A percentile compares a stretch with the other conserved stretches of the same genome.
Conservation (phyloP, 2,113 vertebrate genomes). For the Larimichthys crocea region DNA sequence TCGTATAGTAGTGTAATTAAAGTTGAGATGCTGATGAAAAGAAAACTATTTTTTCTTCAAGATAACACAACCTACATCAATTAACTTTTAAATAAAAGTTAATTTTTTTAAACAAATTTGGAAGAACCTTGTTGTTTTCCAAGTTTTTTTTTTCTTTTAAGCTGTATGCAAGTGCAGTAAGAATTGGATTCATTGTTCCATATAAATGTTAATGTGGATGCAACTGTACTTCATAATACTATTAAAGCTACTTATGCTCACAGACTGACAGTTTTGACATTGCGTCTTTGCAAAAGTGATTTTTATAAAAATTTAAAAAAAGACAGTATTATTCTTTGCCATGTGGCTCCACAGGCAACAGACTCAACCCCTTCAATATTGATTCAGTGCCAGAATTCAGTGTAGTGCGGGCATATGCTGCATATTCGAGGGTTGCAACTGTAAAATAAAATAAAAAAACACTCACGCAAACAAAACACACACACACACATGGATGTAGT, state of each 20-base stretch:
- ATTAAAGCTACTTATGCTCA: not conserved
- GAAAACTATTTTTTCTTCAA: not conserved
- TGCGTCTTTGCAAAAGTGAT: not conserved
- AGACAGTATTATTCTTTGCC: not conserved
- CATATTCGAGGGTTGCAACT: conserved; percentile 13
- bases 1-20: not conserved
- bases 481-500: not conserved
- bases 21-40: not conserved
- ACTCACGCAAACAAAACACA: not conserved
- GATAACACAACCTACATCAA: not conserved
- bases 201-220: not conserved
- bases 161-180: not conserved
- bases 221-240: not conserved
- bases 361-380: not conserved
- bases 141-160: not conserved
- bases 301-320: too few species aligned
- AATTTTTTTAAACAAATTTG: not conserved
- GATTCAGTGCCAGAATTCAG: not conserved
- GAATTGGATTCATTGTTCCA: not conserved
- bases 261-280: not conserved
- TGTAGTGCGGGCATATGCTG: not conserved
- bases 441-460: conserved; percentile 4
- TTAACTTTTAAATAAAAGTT: not conserved
- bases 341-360: not conserved
- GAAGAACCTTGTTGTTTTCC: not conserved